Base-by-base conservation (phyloP, 2,888 invertebrate species). In the Herminia tarsipennalis region DNA sequence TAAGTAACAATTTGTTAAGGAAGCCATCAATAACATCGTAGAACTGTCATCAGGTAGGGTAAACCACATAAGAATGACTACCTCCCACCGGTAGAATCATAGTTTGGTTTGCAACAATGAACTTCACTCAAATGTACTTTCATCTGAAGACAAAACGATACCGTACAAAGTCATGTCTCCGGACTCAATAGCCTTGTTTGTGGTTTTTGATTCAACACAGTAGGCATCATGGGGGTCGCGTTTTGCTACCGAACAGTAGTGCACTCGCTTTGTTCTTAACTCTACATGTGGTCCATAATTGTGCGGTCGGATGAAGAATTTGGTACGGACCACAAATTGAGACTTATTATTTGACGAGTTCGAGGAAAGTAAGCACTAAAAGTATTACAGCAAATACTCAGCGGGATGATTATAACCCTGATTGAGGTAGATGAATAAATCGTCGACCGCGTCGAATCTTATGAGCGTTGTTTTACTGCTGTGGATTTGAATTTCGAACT, bases 51-150 rank as follows among this genome's bases (percentile, higher is more conserved):
- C 88, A 78, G 81, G 80, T 81, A 78, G 55, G 63, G 45, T 49
- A 53, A 59, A 57, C 52, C 53, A 53, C 57, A 58, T 51, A 58
- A 70, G 70, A 76, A 79, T 66, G 46, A 53, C 47, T 66, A 70
- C 89, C 88, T 83, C 88, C 89, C 85, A 88, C 83, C 80, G 83
- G 75, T 81, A 81, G 77, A 80, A 88, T 90, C 73, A 90, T 86
- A 82, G 77, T 83, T 79, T 81, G 86, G 88, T 86, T 77, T 70
- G 63, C 66, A 78, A 87, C 86, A 88, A 88, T 83, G 65, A 62
- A 55, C 61, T 62, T 61, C 61, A 76, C 70, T 74, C 70, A 76
- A 73, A 70, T 59, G 59, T 59, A 70, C 58, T 56, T 63, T 67
- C 73, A 66, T 74, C 66, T 64, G 71, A 70, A 81, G 70, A 82